Evolutionary conservation across 1,140 invertebrate species (phyloP), one percentile per base, ranked within the genome.

Genomic region (Maconellicoccus hirsutus): DNA sequence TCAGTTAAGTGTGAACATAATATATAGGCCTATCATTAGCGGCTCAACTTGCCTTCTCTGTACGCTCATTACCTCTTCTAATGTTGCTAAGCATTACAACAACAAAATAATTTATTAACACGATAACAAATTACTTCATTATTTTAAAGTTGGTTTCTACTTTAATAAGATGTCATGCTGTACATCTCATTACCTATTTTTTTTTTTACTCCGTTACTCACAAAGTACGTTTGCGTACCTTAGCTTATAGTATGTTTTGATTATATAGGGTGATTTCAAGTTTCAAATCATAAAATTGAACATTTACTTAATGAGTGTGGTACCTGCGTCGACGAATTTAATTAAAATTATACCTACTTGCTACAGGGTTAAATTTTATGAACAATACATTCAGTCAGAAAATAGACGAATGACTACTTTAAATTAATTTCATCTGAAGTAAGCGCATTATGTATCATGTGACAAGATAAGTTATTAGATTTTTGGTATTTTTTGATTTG

Each of bases 1-100:
- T 66, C 61, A 66, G 61, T 66, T 66, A 66, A 66, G 61, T 66
- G 61, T 66, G 61, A 66, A 66, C 61, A 66, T 66, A 66, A 66
- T 66, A 66, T 66, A 66, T 66, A 66, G 61, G 61, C 61, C 61
- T 66, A 66, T 66, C 61, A 66, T 66, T 66, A 66, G 61, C 61
- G 61, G 61, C 61, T 66, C 61, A 66, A 66, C 61, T 66, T 25
- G 61, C 61, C 25, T 16, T 66, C 61, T 66, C 61, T 66, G 21
- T 66, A 66, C 61, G 61, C 61, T 66, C 61, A 66, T 66, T 66
- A 66, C 61, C 61, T 23, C 21, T 23, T 66, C 61, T 66, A 66
- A 66, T 66, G 61, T 66, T 66, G 25, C 61, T 26, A 26, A 25
- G 61, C 61, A 66, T 66, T 66, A 66, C 61, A 66, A 66, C 61